Conservation (phyloP, 2,113 vertebrate species). For the Nematolebias whitei region DNA sequence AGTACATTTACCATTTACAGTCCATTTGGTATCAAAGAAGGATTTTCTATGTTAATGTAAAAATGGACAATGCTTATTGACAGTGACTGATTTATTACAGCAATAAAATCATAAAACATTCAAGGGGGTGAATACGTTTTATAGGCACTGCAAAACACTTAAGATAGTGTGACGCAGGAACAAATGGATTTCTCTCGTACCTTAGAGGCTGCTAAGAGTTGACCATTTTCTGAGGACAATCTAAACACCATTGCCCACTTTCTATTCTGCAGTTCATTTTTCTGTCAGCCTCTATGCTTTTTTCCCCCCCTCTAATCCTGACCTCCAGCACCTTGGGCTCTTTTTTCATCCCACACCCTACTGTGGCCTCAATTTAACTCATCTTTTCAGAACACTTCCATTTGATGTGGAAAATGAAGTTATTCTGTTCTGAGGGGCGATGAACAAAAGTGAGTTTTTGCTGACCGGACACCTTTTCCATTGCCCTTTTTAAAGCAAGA, state of each 20-base stretch:
- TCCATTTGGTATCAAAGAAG: no score
- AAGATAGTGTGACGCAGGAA: conserved; percentile 13
- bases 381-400: neutral
- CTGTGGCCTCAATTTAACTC: conserved; percentile 9
- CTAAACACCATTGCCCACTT: neutral
- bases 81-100: no score
- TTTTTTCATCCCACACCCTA: neutral
- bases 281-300: neutral
- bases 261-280: neutral
- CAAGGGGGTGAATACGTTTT: no score
- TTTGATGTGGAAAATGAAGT: neutral
- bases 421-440: neutral
- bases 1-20: no score
- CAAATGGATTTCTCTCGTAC: conserved; percentile 2
- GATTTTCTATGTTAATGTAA: no score
- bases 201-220: neutral
- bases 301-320: conserved; percentile 3
- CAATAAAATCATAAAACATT: no score
- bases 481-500: conserved; percentile 10
- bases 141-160: no score
- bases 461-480: neutral
- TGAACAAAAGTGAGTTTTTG: conserved; percentile 18
- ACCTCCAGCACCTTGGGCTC: neutral
- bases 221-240: conserved; percentile 17
- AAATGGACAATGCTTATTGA: no score